Percentiles rank a stretch among this genome's conserved stretches.
Conservation (phyloP, 2,797 vertebrate genomes). For the Phalanger gymnotis region DNA sequence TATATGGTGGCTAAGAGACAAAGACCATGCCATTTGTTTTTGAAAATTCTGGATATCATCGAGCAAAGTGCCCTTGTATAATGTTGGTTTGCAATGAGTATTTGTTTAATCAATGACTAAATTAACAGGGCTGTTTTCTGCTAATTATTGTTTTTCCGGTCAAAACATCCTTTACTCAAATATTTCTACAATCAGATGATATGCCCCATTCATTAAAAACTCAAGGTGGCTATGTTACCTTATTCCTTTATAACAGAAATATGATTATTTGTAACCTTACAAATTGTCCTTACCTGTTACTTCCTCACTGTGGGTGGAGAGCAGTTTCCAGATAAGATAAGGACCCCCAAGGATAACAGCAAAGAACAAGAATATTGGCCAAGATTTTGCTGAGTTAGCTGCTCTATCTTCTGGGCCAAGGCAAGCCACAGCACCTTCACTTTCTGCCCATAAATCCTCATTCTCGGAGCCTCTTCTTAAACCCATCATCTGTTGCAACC, state of each 20-base stretch:
- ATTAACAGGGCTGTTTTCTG: conserved; percentile 35
- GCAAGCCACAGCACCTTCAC: conserved; percentile 87
- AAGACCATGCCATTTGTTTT: conserved; percentile 26
- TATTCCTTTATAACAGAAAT: background rate
- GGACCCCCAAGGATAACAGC: conserved; percentile 96
- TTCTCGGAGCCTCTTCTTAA: conserved; percentile 88
- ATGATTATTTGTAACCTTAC: background rate
- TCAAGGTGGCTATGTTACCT: conserved; percentile 30
- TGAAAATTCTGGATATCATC: conserved; percentile 30
- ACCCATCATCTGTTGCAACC: conserved; percentile 91
- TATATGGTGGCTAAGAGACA: conserved; percentile 21
- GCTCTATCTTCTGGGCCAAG: conserved; percentile 81
- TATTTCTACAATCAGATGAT: conserved; percentile 37
- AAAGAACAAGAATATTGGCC: conserved; percentile 98
- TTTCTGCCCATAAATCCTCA: conserved; percentile 96
- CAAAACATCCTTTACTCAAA: conserved; percentile 54
- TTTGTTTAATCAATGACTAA: conserved; percentile 36
- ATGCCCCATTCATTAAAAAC: conserved; percentile 50
- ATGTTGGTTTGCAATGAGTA: conserved; percentile 20
- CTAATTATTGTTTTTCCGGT: conserved; percentile 27
- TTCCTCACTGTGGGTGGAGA: conserved; percentile 88
- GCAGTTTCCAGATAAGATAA: conserved; percentile 98
- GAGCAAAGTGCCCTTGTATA: conserved; percentile 33
- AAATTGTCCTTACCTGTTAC: conserved; percentile 86
- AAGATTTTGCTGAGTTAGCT: conserved; percentile 91